These are phyloP conservation scores for Mormoops blainvillei DNA, from an alignment of 2,113 vertebrate genomes.

Conservation along the genomic window DNA sequence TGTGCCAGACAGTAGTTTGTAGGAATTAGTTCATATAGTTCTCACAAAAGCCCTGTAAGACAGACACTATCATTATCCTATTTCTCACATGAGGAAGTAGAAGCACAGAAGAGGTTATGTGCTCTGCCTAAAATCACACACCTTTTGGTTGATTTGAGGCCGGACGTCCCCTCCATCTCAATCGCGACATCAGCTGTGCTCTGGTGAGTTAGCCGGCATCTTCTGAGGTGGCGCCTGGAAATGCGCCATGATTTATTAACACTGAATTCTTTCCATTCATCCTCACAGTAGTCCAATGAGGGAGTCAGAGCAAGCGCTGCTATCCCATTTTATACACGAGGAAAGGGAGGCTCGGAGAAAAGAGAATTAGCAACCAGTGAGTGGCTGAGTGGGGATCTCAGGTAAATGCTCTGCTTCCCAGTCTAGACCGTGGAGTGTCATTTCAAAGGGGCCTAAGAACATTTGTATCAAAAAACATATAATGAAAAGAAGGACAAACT, in stretches of 20 bases:
- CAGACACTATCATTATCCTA: background rate
- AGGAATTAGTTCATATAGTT: background rate
- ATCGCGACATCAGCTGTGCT: too few species aligned
- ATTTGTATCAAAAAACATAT: background rate
- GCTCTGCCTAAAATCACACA: background rate
- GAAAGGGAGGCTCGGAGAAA: background rate
- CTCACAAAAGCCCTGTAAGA: background rate
- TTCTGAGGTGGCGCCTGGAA: background rate
- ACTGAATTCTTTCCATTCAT: background rate
- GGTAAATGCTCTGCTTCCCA: background rate
- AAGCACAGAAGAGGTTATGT: background rate
- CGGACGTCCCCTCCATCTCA: too few species aligned
- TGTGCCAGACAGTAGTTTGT: background rate
- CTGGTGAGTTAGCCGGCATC: background rate
- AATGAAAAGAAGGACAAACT: background rate
- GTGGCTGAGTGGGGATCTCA: background rate
- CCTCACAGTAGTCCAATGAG: background rate
- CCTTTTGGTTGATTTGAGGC: background rate
- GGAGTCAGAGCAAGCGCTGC: background rate
- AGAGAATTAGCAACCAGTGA: background rate
- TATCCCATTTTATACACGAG: background rate
- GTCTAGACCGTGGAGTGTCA: background rate
- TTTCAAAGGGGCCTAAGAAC: background rate
- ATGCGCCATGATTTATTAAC: background rate
- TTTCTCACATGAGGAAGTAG: background rate